These are phyloP conservation scores for Chromobotia macracanthus DNA, from an alignment of 2,797 vertebrate species.

Conservation along the genomic window DNA sequence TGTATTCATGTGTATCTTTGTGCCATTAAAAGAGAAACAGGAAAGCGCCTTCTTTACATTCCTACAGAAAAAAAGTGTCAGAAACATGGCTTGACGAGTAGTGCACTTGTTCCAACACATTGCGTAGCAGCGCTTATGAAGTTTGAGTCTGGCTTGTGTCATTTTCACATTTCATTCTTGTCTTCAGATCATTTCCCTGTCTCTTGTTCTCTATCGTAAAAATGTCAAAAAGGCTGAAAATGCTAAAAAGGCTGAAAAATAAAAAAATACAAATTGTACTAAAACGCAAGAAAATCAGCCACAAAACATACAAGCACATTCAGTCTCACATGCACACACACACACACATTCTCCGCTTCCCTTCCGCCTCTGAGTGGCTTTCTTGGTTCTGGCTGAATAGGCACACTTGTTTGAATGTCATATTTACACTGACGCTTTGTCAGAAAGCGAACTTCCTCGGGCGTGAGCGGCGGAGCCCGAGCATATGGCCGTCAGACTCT, in stretches of 20 bases:
- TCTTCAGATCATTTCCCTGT: neutral
- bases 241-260: neutral
- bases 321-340: neutral
- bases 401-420: constrained; percentile 99
- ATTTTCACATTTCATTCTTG: neutral
- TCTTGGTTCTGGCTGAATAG: constrained; percentile 96
- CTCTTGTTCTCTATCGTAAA: constrained; percentile 1
- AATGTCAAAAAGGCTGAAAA: constrained; percentile 19
- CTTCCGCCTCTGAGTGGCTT: constrained; percentile 65
- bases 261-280: constrained; percentile 1
- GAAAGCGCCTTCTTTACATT: constrained; percentile 4
- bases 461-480: constrained; percentile 96
- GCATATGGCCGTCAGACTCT: constrained; percentile 99
- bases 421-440: constrained; percentile 99
- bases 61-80: neutral
- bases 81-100: neutral
- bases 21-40: neutral
- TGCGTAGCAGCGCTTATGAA: neutral
- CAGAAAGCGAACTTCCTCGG: constrained; percentile 99
- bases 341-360: constrained; percentile 53
- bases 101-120: neutral
- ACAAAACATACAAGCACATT: constrained; percentile 39
- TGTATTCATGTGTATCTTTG: constrained; percentile 6
- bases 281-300: constrained; percentile 29
- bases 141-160: neutral